phyloP scores from a whole-genome alignment of 2,113 vertebrate genomes.

The Boleophthalmus pectinirostris region DNA sequence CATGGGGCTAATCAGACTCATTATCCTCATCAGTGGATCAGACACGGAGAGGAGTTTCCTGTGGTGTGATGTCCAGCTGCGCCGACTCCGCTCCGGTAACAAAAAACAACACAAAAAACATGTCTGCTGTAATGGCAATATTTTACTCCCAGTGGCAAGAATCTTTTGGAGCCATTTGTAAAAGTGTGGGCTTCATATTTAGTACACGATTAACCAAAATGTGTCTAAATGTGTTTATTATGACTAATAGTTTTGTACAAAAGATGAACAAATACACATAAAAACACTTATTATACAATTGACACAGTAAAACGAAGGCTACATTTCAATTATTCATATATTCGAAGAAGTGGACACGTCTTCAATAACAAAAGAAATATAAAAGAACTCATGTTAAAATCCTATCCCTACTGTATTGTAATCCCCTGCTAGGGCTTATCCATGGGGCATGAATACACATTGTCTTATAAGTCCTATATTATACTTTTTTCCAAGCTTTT shows the following conservation, averaged over 20 bases:
- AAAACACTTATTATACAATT: neutral
- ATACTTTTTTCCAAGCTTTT: too few relatives aligned
- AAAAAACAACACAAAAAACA: too few relatives aligned
- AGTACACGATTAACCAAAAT: neutral
- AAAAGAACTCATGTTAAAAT: neutral
- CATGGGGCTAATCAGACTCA: slow-evolving; percentile 26
- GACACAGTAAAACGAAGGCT: neutral
- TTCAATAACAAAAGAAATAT: too few relatives aligned
- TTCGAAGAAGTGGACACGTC: neutral
- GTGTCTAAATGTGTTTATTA: slow-evolving; percentile 20
- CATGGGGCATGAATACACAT: neutral
- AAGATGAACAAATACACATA: slow-evolving; percentile 39
- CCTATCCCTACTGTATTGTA: neutral
- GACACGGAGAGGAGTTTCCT: neutral
- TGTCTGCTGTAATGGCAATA: neutral
- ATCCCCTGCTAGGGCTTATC: neutral
- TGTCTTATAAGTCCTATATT: too few relatives aligned
- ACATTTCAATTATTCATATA: neutral
- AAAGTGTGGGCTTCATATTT: neutral
- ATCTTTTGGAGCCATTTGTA: neutral
- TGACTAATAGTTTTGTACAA: slow-evolving; percentile 29
- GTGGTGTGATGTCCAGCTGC: slow-evolving; percentile 8
- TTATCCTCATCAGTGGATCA: slow-evolving; percentile 17
- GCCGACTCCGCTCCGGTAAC: neutral
- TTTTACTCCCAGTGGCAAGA: neutral